Conservation (phyloP, 1,140 invertebrate genomes). For the Harlomillsia oculata region DNA sequence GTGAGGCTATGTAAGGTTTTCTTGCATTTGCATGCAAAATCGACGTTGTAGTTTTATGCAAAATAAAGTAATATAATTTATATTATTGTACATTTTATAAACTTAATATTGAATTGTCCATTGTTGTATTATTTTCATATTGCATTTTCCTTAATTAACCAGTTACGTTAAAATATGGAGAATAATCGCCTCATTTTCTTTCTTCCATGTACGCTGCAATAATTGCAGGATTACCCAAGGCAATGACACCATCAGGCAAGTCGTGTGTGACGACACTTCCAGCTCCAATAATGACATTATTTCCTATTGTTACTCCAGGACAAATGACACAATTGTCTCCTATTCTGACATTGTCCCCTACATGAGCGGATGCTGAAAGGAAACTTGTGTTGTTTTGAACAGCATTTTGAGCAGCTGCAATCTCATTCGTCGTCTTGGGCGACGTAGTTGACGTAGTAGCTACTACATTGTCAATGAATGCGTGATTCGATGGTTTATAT, state of each 20-base stretch:
- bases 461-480: neutral
- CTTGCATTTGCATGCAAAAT: too few species aligned
- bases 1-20: too few species aligned
- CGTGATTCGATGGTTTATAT: too few species aligned
- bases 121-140: too few species aligned
- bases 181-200: too few species aligned
- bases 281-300: constrained; percentile 10
- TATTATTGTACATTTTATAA: too few species aligned
- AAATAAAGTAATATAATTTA: too few species aligned
- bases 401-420: neutral
- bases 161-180: too few species aligned
- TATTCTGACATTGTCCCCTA: constrained; percentile 6
- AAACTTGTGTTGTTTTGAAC: constrained; percentile 2
- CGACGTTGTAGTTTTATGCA: too few species aligned
- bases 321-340: constrained; percentile 6
- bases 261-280: constrained; percentile 4
- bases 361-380: neutral
- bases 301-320: constrained; percentile 6
- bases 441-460: neutral
- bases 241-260: constrained; percentile 2
- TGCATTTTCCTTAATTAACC: too few species aligned
- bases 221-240: constrained; percentile 1
- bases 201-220: neutral
- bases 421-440: neutral
- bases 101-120: too few species aligned